Evolutionary conservation across 2,797 vertebrate genomes (phyloP).

Genomic region (Mormyrus hasselquistii): DNA sequence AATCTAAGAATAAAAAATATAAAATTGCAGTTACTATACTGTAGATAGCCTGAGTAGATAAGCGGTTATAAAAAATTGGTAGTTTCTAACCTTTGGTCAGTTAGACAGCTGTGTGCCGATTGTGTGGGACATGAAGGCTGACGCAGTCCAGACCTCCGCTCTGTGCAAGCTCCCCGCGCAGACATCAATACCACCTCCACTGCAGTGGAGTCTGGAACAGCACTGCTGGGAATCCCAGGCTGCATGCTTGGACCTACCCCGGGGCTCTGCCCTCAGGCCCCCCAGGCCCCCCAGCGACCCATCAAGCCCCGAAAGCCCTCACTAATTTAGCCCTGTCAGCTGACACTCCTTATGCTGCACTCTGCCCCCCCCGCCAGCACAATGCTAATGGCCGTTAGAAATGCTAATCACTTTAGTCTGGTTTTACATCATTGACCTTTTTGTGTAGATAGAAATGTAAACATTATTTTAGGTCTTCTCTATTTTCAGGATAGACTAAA

Average conservation of each 20-base stretch:
- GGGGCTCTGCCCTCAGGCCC: conserved; percentile 32
- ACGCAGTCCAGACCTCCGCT: neutral
- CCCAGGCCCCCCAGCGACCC: neutral
- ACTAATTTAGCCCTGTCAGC: conserved; percentile 19
- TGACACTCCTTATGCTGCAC: neutral
- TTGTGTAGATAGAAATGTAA: neutral
- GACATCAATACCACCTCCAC: neutral
- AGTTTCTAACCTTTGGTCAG: neutral
- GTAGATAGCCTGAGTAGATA: neutral
- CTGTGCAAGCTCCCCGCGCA: neutral
- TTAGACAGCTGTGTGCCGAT: neutral
- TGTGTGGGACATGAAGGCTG: neutral
- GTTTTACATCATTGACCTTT: neutral
- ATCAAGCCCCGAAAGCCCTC: conserved; percentile 9
- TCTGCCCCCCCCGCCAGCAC: neutral
- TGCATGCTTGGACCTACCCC: conserved; percentile 39
- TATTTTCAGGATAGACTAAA: neutral
- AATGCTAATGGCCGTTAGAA: conserved; percentile 6
- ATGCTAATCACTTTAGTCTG: neutral
- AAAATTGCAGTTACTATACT: neutral
- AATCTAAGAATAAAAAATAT: neutral
- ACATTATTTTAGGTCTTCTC: neutral
- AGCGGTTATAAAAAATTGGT: neutral
- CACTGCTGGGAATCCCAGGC: conserved; percentile 33
- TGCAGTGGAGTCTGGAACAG: conserved; percentile 32